phyloP scores from a whole-genome alignment of 2,888 invertebrate genomes.

The Drosophila fungiperda region DNA sequence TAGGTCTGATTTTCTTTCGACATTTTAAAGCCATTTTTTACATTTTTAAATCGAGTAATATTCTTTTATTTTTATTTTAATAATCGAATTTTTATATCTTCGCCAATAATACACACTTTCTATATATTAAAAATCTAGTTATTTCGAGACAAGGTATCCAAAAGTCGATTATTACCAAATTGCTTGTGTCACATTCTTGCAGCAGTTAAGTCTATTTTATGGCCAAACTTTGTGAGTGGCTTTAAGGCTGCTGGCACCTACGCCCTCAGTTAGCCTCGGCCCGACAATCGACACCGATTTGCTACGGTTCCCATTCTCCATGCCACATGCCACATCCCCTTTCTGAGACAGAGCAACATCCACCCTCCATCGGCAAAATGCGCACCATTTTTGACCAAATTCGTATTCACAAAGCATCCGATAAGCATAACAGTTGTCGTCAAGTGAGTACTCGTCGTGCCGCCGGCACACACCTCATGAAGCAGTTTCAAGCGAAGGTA shows the following conservation, averaged over 20 bases:
- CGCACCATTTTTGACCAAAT: slow-evolving; percentile 54
- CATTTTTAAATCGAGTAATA: too few relatives aligned
- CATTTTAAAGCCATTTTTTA: too few relatives aligned
- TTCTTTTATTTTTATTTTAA: too few relatives aligned
- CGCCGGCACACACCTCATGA: slow-evolving; percentile 55
- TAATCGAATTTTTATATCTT: too few relatives aligned
- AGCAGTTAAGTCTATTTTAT: slow-evolving; percentile 52
- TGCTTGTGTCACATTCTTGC: not conserved
- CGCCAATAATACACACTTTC: not conserved
- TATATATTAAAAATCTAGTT: not conserved
- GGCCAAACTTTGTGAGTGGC: slow-evolving; percentile 59
- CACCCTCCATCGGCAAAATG: not conserved
- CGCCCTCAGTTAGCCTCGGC: slow-evolving; percentile 52
- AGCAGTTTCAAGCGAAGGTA: not conserved
- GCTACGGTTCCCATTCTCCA: slow-evolving; percentile 33
- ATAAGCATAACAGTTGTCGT: slow-evolving; percentile 80
- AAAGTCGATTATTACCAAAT: slow-evolving; percentile 2
- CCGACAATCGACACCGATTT: slow-evolving; percentile 71
- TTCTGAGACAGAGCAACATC: not conserved
- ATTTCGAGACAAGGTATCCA: not conserved
- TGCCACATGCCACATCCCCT: not conserved
- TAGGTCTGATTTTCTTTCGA: too few relatives aligned
- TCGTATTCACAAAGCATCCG: slow-evolving; percentile 80
- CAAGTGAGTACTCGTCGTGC: slow-evolving; percentile 60
- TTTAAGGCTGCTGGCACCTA: slow-evolving; percentile 71